Conservation (phyloP, 1,140 invertebrate species). For the Ctenoplectra terminalis region DNA sequence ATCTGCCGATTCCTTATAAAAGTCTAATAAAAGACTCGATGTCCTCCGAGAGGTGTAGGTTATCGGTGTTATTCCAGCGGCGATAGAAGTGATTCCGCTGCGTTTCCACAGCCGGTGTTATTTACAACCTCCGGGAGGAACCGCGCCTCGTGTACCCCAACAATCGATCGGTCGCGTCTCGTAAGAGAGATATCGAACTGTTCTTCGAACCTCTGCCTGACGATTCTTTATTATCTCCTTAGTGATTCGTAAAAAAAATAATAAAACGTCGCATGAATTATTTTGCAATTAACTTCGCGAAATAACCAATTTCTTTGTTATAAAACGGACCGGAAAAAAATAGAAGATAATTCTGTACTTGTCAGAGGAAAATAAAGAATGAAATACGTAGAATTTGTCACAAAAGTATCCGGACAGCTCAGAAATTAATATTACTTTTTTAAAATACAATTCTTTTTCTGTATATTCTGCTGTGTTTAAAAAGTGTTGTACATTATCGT, state of each 20-base stretch:
- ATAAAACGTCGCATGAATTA: background rate
- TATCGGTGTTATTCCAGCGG: slow-evolving; percentile 28
- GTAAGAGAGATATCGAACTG: slow-evolving; percentile 48
- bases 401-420: too few relatives aligned
- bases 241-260: background rate
- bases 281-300: background rate
- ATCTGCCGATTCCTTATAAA: background rate
- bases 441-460: too few relatives aligned
- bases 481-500: too few relatives aligned
- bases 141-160: slow-evolving; percentile 17
- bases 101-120: slow-evolving; percentile 44
- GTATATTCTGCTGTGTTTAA: too few relatives aligned
- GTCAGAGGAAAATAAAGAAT: too few relatives aligned
- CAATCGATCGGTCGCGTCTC: slow-evolving; percentile 43
- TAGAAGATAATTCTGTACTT: too few relatives aligned
- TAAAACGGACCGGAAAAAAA: background rate
- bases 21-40: slow-evolving; percentile 3
- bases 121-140: slow-evolving; percentile 41
- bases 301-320: too few relatives aligned
- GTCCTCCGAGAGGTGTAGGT: background rate
- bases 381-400: too few relatives aligned
- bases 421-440: too few relatives aligned
- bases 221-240: slow-evolving; percentile 13
- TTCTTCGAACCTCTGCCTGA: slow-evolving; percentile 31
- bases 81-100: slow-evolving; percentile 53